A percentile compares a stretch with the other conserved stretches of the same genome.
Evolutionary conservation across 2,888 invertebrate species (phyloP).

Genomic region (Nemoura dubitans): DNA sequence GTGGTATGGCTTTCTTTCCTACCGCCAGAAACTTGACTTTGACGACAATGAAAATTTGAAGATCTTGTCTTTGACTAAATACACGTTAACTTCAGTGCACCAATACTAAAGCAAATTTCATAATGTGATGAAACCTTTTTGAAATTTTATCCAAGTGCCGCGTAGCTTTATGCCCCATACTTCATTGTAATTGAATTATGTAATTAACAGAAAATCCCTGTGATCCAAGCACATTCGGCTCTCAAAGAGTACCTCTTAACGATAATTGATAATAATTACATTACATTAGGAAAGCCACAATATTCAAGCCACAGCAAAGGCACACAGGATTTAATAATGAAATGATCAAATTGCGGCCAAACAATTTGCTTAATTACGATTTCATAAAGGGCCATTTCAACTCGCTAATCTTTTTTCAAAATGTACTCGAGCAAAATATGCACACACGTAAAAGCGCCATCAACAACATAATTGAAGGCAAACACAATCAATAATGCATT

Average conservation of each 20-base stretch:
- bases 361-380: neutral
- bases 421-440: neutral
- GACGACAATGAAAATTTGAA: neutral
- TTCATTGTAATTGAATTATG: neutral
- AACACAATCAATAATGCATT: conserved; percentile 4
- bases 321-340: neutral
- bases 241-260: neutral
- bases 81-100: neutral
- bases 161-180: neutral
- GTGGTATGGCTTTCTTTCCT: too few relatives aligned
- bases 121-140: neutral
- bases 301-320: neutral
- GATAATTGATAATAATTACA: neutral
- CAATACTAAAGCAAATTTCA: neutral
- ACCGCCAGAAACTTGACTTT: neutral
- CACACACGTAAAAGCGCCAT: neutral
- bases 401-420: neutral
- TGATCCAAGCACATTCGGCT: neutral
- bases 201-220: neutral
- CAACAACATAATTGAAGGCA: neutral
- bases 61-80: neutral
- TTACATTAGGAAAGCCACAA: conserved; percentile 7
- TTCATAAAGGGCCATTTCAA: neutral
- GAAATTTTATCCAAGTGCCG: neutral
- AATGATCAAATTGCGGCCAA: neutral